A percentile compares a stretch with the other conserved stretches of the same genome.
Conservation (phyloP, 2,888 invertebrate species). For the Oscheius sp. region DNA sequence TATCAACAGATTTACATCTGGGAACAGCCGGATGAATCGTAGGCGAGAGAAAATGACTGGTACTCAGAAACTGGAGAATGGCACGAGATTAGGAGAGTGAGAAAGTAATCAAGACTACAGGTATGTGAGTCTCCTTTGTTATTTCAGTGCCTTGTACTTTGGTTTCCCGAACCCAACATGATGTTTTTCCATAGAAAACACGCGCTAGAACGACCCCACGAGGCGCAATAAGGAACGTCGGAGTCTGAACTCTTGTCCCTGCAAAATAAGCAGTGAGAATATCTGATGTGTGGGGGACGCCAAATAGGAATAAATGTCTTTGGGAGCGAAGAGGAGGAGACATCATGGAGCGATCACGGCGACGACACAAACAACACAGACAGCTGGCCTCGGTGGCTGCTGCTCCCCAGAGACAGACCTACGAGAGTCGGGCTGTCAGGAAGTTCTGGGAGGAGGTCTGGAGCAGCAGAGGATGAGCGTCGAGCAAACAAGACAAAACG, state of each 20-base stretch:
- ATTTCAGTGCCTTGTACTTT: too few relatives aligned
- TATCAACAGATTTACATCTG: too few relatives aligned
- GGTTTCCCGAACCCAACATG: too few relatives aligned
- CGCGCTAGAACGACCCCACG: not conserved
- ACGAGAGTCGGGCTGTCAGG: not conserved
- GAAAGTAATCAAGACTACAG: too few relatives aligned
- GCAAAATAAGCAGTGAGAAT: not conserved
- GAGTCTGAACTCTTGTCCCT: not conserved
- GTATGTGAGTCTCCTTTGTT: too few relatives aligned
- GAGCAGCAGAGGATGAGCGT: not conserved
- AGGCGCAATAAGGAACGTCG: not conserved
- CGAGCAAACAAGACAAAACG: conserved; percentile 22
- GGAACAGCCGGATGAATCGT: too few relatives aligned
- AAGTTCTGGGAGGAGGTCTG: not conserved
- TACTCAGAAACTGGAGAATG: too few relatives aligned
- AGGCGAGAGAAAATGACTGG: too few relatives aligned
- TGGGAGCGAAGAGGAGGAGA: not conserved
- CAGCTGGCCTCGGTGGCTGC: not conserved
- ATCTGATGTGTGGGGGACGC: not conserved
- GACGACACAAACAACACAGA: conserved; percentile 11
- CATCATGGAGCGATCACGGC: conserved; percentile 11
- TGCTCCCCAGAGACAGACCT: not conserved
- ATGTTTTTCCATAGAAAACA: too few relatives aligned
- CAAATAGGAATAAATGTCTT: not conserved
- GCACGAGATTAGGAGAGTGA: too few relatives aligned